A percentile compares a stretch with the other conserved stretches of the same genome.
These are phyloP conservation scores for Tachyglossus aculeatus DNA, from an alignment of 2,797 vertebrate species.

Conservation along the genomic window DNA sequence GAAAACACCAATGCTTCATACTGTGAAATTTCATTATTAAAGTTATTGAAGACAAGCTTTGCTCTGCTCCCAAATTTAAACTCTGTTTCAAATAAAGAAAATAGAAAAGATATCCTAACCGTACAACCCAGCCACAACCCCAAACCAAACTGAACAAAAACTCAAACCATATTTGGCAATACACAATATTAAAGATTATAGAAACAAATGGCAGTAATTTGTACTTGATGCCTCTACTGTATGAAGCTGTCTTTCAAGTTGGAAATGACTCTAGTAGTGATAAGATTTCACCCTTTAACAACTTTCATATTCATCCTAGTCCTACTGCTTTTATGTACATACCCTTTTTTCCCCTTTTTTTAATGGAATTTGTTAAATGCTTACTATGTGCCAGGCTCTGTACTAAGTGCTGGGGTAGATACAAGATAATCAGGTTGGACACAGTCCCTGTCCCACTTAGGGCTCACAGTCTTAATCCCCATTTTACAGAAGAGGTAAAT, in stretches of 20 bases:
- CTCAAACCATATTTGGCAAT: neutral
- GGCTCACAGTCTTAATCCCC: no score
- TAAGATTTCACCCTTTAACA: no score
- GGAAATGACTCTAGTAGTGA: no score
- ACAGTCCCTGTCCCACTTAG: no score
- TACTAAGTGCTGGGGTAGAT: no score
- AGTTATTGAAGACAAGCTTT: constrained; percentile 15
- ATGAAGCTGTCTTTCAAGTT: neutral
- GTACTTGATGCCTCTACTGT: neutral
- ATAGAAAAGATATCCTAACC: neutral
- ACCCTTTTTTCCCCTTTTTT: no score
- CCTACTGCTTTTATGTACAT: no score
- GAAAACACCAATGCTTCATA: constrained; percentile 22
- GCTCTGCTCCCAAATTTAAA: constrained; percentile 21
- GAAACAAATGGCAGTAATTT: neutral
- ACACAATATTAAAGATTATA: neutral
- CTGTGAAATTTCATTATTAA: constrained; percentile 56
- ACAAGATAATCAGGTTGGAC: no score
- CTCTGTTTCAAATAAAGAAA: constrained; percentile 29
- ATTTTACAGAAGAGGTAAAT: no score
- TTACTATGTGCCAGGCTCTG: no score
- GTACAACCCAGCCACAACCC: neutral
- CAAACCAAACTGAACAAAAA: neutral
- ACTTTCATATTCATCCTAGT: no score
- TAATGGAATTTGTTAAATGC: no score